These are phyloP conservation scores for Minunthozetes semirufus DNA, from an alignment of 2,888 invertebrate species.

Conservation along the genomic window DNA sequence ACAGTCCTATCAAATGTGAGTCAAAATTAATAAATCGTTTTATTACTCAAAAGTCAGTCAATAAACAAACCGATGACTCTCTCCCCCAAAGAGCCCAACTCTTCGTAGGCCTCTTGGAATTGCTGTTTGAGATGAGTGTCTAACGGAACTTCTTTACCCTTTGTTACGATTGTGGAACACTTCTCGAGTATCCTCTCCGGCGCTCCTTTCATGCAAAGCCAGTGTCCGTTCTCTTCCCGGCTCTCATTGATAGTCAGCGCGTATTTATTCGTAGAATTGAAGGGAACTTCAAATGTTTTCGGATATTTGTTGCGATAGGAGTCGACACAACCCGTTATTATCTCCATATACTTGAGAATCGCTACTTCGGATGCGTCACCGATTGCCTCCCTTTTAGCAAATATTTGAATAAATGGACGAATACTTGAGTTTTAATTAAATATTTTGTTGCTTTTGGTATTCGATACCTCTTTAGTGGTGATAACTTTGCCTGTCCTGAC, in stretches of 20 bases:
- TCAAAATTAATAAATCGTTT: background rate
- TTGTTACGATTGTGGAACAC: constrained; percentile 54
- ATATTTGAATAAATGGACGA: too few relatives aligned
- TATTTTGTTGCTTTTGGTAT: too few relatives aligned
- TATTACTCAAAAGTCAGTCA: background rate
- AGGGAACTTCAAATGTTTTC: constrained; percentile 49
- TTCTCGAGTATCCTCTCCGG: constrained; percentile 52
- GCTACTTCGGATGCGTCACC: constrained; percentile 50
- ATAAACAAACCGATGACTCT: constrained; percentile 55
- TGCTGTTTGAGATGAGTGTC: constrained; percentile 53
- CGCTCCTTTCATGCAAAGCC: constrained; percentile 52
- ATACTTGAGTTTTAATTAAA: too few relatives aligned
- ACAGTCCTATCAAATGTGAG: constrained; percentile 35
- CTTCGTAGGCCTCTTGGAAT: constrained; percentile 62
- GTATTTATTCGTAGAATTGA: constrained; percentile 50
- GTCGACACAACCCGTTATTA: constrained; percentile 46
- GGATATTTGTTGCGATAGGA: constrained; percentile 44
- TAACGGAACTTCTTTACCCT: constrained; percentile 53
- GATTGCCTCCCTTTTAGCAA: constrained; percentile 49
- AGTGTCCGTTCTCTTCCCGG: background rate
- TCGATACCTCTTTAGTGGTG: constrained; percentile 28
- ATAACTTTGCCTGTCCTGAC: constrained; percentile 1
- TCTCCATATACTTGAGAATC: constrained; percentile 48
- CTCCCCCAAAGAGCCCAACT: constrained; percentile 75
- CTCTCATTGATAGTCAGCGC: constrained; percentile 42